Base-by-base conservation (phyloP, 1,140 invertebrate species). In the Drosophila willistoni region DNA sequence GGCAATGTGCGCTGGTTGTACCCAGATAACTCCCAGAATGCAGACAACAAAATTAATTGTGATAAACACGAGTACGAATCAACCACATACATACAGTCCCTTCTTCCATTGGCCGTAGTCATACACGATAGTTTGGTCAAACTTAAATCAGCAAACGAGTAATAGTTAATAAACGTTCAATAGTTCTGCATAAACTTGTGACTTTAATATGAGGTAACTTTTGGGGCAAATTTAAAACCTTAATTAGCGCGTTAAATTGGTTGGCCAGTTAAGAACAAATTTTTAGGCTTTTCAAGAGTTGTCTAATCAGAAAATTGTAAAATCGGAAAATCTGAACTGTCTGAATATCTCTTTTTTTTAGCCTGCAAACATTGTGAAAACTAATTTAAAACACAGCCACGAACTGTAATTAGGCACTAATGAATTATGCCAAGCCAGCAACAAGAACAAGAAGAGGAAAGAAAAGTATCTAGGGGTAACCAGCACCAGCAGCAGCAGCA, bases 391-490 rank as follows among this genome's bases (percentile, higher is more conserved):
- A 61, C 51, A 64, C 47, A 62, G 59, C 68, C 69, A 71, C 60
- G 68, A 75, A 73, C 63, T 72, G 77, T 87, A 87, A 87, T 87
- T 87, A 87, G 74, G 63, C 71, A 44, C 63, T 72, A 76, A 68
- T 73, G 78, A 72, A 79, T 77, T 79, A 77, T 77, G 65, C 42
- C 66, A 19, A 64, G 44, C 44, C 17, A 51, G 44, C 44, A 51
- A 5, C 3, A 55, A 73, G 36, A 13, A 13, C 36, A 39, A 39
- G 22, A 22, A 22, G 12, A 68, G 39, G 22, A 67, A 29, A 13
- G 59, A 68, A 83, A 68, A 56, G 42, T 64, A 42, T 14, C n/a
- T 39, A 55, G 22, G 36, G 42, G 79, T 86, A 72, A 56, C 83
- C 83, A 78, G 41, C 60, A 83, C 51, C 74, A 79, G 55, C 75